These are phyloP conservation scores for Ganaspis sp. DNA, from an alignment of 1,140 invertebrate species.

Conservation along the genomic window DNA sequence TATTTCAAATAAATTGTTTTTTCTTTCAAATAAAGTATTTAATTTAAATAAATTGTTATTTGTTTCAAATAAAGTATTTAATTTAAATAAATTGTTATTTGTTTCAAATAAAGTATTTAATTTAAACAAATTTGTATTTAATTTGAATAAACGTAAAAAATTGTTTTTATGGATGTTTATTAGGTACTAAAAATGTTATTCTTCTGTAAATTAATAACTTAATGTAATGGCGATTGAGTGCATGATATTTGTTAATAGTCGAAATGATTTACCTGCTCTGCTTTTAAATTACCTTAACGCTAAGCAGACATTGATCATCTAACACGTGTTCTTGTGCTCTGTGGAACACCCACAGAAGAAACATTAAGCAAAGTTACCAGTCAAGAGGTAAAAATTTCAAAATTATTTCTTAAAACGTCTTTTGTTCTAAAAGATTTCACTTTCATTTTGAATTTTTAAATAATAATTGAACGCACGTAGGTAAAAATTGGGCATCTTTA, in stretches of 20 bases:
- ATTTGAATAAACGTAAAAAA: no score
- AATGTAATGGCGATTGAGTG: neutral
- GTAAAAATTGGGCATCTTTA: no score
- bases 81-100: no score
- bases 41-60: no score
- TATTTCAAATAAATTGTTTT: no score
- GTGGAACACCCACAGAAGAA: slow-evolving; percentile 90
- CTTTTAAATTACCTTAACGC: slow-evolving; percentile 72
- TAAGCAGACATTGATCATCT: slow-evolving; percentile 94
- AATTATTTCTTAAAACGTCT: neutral
- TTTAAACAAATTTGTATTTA: no score
- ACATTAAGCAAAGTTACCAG: slow-evolving; percentile 91
- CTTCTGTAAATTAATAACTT: neutral
- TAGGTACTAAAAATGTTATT: neutral
- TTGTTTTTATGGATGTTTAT: no score
- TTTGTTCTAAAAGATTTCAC: neutral
- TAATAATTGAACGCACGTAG: no score
- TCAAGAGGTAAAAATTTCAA: slow-evolving; percentile 84
- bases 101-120: no score
- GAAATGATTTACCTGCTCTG: slow-evolving; percentile 43
- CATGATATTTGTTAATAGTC: neutral
- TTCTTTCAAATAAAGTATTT: no score
- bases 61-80: no score
- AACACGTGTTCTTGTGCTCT: slow-evolving; percentile 90
- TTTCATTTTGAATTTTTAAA: neutral